phyloP scores from a whole-genome alignment of 2,797 vertebrate species.

The Acipenser transmontanus region DNA sequence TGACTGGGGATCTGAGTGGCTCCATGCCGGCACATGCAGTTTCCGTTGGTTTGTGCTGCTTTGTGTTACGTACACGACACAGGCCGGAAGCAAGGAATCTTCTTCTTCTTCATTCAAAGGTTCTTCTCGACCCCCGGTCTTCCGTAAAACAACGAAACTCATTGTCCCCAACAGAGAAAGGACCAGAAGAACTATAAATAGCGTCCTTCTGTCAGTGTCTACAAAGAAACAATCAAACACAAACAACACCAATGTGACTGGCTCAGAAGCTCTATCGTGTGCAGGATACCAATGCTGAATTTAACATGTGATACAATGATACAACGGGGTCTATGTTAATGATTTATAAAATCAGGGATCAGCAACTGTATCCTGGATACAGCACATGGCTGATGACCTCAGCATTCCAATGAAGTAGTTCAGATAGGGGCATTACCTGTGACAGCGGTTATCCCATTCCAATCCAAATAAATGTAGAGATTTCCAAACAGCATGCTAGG shows the following conservation, averaged over 20 bases:
- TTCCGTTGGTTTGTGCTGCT: neutral
- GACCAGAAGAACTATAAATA: constrained; percentile 61
- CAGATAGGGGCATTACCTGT: constrained; percentile 47
- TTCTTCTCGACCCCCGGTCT: constrained; percentile 43
- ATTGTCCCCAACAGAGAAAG: constrained; percentile 59
- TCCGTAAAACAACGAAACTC: constrained; percentile 57
- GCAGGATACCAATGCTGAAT: too few species aligned
- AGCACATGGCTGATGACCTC: too few species aligned
- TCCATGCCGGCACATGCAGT: too few species aligned
- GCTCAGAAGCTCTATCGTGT: constrained; percentile 2
- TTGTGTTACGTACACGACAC: constrained; percentile 40
- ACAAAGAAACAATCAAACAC: constrained; percentile 3
- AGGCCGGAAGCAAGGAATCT: constrained; percentile 52
- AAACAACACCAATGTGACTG: constrained; percentile 15
- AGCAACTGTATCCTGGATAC: too few species aligned
- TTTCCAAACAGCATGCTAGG: constrained; percentile 75
- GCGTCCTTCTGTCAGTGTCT: constrained; percentile 59
- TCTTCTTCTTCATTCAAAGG: constrained; percentile 61
- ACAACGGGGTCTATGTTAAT: too few species aligned
- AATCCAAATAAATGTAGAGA: constrained; percentile 70
- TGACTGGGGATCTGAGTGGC: too few species aligned
- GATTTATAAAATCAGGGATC: too few species aligned
- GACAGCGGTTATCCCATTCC: constrained; percentile 63
- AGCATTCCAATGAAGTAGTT: neutral
- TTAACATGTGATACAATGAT: too few species aligned